phyloP scores from a whole-genome alignment of 2,797 vertebrate species.

The Nothura maculosa region DNA sequence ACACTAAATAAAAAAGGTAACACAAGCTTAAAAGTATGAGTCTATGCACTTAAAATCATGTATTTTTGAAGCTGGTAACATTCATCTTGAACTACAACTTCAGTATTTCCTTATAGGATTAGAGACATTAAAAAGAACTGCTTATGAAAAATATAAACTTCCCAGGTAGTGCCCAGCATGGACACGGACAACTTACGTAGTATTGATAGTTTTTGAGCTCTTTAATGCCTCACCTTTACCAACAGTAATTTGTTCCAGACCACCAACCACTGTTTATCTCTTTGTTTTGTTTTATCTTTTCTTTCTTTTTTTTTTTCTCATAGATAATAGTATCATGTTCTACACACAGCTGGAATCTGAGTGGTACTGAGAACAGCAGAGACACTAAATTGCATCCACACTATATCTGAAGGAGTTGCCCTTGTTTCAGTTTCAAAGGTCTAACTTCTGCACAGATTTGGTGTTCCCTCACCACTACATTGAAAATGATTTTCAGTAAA shows the following conservation, averaged over 20 bases:
- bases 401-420: not conserved
- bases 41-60: not conserved
- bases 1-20: not conserved
- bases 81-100: not conserved
- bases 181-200: not conserved
- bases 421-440: not conserved
- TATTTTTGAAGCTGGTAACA: not conserved
- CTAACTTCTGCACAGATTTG: not conserved
- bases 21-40: not conserved
- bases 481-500: not conserved
- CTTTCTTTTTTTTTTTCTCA: not conserved
- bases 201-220: not conserved
- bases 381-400: not conserved
- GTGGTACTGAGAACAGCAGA: not conserved
- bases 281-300: not conserved
- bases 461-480: not conserved
- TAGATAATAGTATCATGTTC: not conserved
- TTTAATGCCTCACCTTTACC: not conserved
- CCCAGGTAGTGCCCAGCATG: not conserved
- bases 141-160: not conserved
- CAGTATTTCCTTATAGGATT: not conserved
- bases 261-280: not conserved
- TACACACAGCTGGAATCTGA: not conserved
- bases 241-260: not conserved
- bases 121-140: not conserved